Base-by-base conservation (phyloP, 2,888 invertebrate species). In the Drosophila subquinaria region DNA sequence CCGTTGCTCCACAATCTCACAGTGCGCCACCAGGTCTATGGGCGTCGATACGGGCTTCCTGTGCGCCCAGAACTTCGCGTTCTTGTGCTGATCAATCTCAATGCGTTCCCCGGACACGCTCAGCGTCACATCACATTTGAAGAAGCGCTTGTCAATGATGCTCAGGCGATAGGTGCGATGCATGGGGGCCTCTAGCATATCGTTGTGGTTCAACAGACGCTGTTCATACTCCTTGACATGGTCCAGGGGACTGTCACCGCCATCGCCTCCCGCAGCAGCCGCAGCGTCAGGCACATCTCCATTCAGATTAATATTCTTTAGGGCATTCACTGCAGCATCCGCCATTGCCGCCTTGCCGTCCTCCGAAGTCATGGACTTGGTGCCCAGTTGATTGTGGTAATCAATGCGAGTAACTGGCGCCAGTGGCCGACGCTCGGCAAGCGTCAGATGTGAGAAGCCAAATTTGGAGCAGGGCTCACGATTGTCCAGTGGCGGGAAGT, bases 391-490 rank as follows among this genome's bases (percentile, higher is more conserved):
- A n/a, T 64, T 71, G 50, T 83, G 82, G 68, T 90, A 92, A 48
- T 92, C 92, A 10, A 92, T 76, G n/a, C 90, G 84, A 1, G 90
- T 92, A 3, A 91, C 88, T 1, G 90, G 89, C 2, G 90, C 90
- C 47, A 91, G 62, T 0, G 91, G 91, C 2, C 91, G 85, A 1
- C 96, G 94, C 92, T 98, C 97, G 0, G 98, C 96, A 15, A 99
- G 94, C 5, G 98, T 98, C 13, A 99, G 94, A 83, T 96, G 96
- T 11, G 95, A 95, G 92, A 99, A 98, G 33, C 97, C 97, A 93
- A 98, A 99, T 93, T 98, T 98, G 0, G 97, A 96, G 80, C 98
- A 97, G 1, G 96, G 96, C 93, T 99, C 98, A 70, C 95, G 95
- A 13, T 96, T 94, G 91, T 98, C 98, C 11, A 99, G 94, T 81